Base-by-base conservation (phyloP, 2,797 vertebrate genomes). In the Chanos chanos region DNA sequence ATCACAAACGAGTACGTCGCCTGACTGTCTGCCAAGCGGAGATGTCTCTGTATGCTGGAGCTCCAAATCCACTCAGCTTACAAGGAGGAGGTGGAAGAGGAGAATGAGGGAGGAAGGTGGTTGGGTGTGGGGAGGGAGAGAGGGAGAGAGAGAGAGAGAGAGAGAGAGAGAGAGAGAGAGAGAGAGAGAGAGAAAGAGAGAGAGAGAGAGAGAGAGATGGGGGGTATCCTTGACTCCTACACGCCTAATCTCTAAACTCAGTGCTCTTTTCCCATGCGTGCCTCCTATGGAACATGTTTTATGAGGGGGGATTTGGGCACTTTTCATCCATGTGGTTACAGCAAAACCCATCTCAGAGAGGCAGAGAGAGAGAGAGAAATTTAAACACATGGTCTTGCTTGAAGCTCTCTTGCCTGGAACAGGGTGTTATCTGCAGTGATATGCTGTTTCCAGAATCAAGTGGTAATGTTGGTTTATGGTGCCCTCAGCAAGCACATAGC, bases 21-120 rank as follows among this genome's bases (percentile, higher is more conserved):
- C 82, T 67, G 50, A 68, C 74, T 77, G 83, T 82, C 84, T 84
- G 65, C 78, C 55, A 79, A 77, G 76, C 78, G 76, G 83, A 76
- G 75, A 79, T 47, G 55, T 64, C 77, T 72, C 79, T 48, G 62
- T 64, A 65, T 54, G 61, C 27, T 51, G 36, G 64, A 67, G 77
- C 71, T 64, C 85, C 77, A 86, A 28, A 41, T 40, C 25, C 36
- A 66, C 39, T 83, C 78, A 81, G 45, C 83, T 75, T 83, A 81
- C 82, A 82, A 70, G 69, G 62, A 68, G 70, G 40, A 12, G 40
- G 39, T 25, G 34, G 49, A 43, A 57, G 48, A 27, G 60, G 44
- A 43, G 47, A n/a, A n/a, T n/a, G 33, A 44, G 45, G 31, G 16
- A 39, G 34, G 34, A 49, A 49, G 37, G 57, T 43, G 62, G 54